phyloP scores from a whole-genome alignment of 2,797 vertebrate species.

The Anguilla megastoma region DNA sequence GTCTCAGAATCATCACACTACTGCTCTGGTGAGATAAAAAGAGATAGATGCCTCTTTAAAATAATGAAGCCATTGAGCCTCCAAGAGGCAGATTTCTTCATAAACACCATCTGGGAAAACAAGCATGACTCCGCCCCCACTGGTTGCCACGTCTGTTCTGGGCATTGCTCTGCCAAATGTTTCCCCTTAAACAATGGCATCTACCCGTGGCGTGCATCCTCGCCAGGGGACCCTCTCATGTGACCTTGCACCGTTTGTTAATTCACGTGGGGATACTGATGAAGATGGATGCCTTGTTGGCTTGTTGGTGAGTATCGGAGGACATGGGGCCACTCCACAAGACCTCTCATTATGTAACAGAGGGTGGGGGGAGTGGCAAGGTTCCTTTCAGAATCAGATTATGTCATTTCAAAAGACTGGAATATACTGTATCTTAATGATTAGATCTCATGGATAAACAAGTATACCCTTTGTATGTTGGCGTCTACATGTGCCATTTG shows the following conservation, averaged over 20 bases:
- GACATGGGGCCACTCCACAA: background rate
- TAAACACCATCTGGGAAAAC: conserved; percentile 78
- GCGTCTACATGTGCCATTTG: background rate
- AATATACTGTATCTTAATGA: background rate
- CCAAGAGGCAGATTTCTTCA: conserved; percentile 60
- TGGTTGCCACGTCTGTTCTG: conserved; percentile 64
- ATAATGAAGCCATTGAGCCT: conserved; percentile 36
- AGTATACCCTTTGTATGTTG: background rate
- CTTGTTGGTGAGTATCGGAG: background rate
- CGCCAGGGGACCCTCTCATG: conserved; percentile 5
- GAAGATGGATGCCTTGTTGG: background rate
- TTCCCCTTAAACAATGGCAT: conserved; percentile 52
- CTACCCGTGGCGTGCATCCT: conserved; percentile 32
- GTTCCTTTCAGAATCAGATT: background rate
- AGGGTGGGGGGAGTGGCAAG: background rate
- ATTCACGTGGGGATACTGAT: background rate
- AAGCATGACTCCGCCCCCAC: conserved; percentile 66
- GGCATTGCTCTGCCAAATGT: conserved; percentile 54
- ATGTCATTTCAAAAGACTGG: background rate
- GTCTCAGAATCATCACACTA: background rate
- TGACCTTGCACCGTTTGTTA: conserved; percentile 35
- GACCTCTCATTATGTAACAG: background rate
- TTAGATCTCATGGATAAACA: background rate
- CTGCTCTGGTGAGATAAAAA: conserved; percentile 16
- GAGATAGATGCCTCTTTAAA: conserved; percentile 10